Conservation (phyloP, 2,797 vertebrate species). For the Harpagifer antarcticus region DNA sequence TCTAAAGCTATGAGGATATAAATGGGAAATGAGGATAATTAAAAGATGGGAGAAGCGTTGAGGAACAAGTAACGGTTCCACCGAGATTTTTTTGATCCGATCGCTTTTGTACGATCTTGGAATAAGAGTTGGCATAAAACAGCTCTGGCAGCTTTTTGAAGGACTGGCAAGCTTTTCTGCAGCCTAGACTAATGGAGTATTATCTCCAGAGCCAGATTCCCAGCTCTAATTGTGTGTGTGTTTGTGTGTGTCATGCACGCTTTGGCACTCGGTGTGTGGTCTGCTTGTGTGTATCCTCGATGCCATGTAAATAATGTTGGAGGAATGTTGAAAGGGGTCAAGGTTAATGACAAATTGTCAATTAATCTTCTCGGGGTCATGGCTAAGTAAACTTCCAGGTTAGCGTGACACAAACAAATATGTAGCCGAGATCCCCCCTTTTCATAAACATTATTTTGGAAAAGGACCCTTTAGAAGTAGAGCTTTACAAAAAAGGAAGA, state of each 20-base stretch:
- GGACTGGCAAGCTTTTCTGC: slow-evolving; percentile 80
- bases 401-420: too few relatives aligned
- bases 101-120: slow-evolving; percentile 77
- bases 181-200: slow-evolving; percentile 86
- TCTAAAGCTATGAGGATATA: slow-evolving; percentile 50
- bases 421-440: background rate
- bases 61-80: slow-evolving; percentile 55
- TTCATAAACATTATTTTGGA: slow-evolving; percentile 15
- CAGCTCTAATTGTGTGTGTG: slow-evolving; percentile 79
- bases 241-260: slow-evolving; percentile 70
- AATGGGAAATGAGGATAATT: slow-evolving; percentile 69
- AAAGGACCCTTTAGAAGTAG: slow-evolving; percentile 16
- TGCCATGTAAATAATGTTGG: slow-evolving; percentile 72
- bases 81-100: slow-evolving; percentile 57
- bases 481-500: background rate
- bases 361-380: background rate
- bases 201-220: slow-evolving; percentile 85
- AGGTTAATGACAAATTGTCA: slow-evolving; percentile 9
- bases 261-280: slow-evolving; percentile 80
- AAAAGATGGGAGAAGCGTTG: slow-evolving; percentile 58
- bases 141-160: slow-evolving; percentile 83
- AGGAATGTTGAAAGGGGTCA: slow-evolving; percentile 38
- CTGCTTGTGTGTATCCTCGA: slow-evolving; percentile 77
- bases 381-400: slow-evolving; percentile 19
- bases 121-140: slow-evolving; percentile 82